A percentile compares a stretch with the other conserved stretches of the same genome.
phyloP scores from a whole-genome alignment of 2,797 vertebrate species.

The Remorina albescens region DNA sequence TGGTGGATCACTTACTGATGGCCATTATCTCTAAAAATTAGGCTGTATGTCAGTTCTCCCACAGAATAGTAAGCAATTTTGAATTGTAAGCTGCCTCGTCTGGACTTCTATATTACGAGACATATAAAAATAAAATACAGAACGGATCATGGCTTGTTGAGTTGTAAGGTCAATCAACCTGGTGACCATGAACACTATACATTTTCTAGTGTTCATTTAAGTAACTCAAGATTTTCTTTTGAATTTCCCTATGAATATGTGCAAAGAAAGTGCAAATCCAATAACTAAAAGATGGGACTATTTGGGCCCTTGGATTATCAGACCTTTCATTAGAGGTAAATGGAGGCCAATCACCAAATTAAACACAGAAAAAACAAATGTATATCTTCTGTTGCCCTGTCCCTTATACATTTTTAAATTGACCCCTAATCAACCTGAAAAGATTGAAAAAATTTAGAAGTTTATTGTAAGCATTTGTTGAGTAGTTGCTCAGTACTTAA shows the following conservation, averaged over 20 bases:
- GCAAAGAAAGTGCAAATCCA: not conserved
- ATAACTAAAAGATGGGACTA: not conserved
- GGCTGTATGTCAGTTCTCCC: not conserved
- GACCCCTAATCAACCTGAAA: not conserved
- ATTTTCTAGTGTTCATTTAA: too few relatives aligned
- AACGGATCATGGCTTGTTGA: not conserved
- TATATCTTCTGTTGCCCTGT: too few relatives aligned
- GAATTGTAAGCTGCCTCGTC: not conserved
- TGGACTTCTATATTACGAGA: not conserved
- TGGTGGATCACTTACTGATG: not conserved
- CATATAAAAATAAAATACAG: not conserved
- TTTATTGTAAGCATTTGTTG: constrained; percentile 5
- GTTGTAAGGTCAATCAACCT: not conserved
- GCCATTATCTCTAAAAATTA: not conserved
- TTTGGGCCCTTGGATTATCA: too few relatives aligned
- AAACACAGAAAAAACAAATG: too few relatives aligned
- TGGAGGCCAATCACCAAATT: too few relatives aligned
- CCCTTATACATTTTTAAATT: not conserved
- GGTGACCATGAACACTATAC: too few relatives aligned
- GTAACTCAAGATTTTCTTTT: too few relatives aligned
- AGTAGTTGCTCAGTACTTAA: not conserved
- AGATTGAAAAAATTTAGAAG: not conserved
- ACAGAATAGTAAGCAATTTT: not conserved
- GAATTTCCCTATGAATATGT: not conserved
- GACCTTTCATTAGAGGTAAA: too few relatives aligned